Conservation (phyloP, 2,113 vertebrate species). For the Recurvirostra avosetta region DNA sequence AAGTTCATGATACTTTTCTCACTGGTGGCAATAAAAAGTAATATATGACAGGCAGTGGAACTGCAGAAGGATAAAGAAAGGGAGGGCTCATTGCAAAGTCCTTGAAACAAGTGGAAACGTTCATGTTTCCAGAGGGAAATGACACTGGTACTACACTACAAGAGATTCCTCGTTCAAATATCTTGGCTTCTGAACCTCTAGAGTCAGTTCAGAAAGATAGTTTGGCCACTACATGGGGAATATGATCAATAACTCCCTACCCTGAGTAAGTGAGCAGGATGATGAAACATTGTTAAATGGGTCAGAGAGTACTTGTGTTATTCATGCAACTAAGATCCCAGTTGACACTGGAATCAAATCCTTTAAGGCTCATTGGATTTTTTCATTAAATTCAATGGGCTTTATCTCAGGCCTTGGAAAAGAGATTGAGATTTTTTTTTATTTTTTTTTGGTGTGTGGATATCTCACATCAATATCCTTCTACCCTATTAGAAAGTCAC, state of each 20-base stretch:
- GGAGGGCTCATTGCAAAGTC: background rate
- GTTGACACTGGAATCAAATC: background rate
- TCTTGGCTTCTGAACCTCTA: background rate
- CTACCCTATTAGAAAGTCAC: background rate
- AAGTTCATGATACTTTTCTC: background rate
- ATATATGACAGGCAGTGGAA: background rate
- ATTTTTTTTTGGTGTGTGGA: rapidly evolving
- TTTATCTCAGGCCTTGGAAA: background rate
- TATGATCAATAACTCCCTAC: background rate
- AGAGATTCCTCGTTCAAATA: background rate
- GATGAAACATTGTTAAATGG: background rate
- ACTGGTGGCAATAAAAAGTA: background rate
- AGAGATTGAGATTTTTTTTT: background rate
- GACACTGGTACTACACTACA: background rate
- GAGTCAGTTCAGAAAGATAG: background rate
- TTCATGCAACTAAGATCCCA: background rate
- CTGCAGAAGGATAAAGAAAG: background rate
- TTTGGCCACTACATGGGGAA: background rate
- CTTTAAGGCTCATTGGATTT: background rate
- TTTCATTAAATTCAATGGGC: background rate
- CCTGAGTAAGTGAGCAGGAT: background rate
- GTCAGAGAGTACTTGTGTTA: background rate
- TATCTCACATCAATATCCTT: background rate
- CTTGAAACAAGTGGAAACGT: background rate
- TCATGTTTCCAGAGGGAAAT: background rate